Evolutionary conservation across 2,797 vertebrate species (phyloP), one percentile per base, ranked within the genome.

Genomic region (Sebastes hopkinsi): DNA sequence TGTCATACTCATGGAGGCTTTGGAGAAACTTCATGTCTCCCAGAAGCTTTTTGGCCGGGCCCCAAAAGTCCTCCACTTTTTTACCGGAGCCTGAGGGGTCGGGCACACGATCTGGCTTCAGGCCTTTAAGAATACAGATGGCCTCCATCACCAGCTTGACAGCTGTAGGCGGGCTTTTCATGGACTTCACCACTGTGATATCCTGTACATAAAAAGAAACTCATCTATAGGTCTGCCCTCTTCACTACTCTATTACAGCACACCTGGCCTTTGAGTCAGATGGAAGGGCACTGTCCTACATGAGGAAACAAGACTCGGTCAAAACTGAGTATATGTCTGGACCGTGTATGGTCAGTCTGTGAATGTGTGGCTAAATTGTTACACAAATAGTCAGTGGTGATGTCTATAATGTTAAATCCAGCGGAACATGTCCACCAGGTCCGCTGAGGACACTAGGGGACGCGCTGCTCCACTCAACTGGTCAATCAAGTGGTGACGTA

Each of bases 91-190:
- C 97, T 2, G 95, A 94, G 8, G 97, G 97, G 87, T 98, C 97
- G 4, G 96, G 96, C 32, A 98, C 89, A 66, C 96, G 96, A 81
- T 98, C 97, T 2, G 97, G 94, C 87, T 98, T 98, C 83, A 98
- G 95, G 55, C 97, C 97, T 95, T 98, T 98, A 75, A 98, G 94
- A 77, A 98, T 98, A 80, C 97, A 98, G 87, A 98, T 97, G 4
- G 97, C 95, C 89, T 99, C 97, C 97, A 98, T 98, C 36, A 98
- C 97, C 67, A 98, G 91, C 86, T 97, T 99, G 69, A 98, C 96
- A 6, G 96, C 97, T 55, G 95, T 76, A 1, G 97, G 97, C 16
- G 98, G 97, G 74, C 96, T 97, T 92, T 98, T 98, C 97, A 98
- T 99, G 32, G 97, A 96, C 86, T 98, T 99, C 29, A 99, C 95